These are phyloP conservation scores for Patella depressa DNA, from an alignment of 2,888 invertebrate species.

Conservation along the genomic window DNA sequence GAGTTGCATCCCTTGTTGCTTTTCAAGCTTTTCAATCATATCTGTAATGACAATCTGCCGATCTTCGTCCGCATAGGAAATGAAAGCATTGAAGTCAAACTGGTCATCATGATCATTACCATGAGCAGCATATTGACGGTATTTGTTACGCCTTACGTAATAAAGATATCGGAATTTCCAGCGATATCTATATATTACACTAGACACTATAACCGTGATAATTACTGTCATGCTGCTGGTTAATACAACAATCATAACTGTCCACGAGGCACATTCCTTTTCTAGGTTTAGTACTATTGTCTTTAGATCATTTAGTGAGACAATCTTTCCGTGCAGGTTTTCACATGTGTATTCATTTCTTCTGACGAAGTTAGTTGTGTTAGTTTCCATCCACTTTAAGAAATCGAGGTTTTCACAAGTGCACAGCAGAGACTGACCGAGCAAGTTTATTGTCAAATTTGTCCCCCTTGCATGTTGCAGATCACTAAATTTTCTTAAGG, in stretches of 20 bases:
- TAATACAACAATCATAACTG: constrained; percentile 16
- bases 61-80: constrained; percentile 37
- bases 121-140: constrained; percentile 13
- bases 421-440: constrained; percentile 27
- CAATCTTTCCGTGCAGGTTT: not conserved
- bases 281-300: constrained; percentile 5
- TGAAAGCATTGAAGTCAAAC: constrained; percentile 29
- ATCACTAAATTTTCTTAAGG: constrained; percentile 12
- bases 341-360: constrained; percentile 23
- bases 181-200: constrained; percentile 21
- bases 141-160: constrained; percentile 10
- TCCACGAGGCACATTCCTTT: constrained; percentile 25
- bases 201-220: constrained; percentile 15
- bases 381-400: constrained; percentile 30
- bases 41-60: constrained; percentile 13
- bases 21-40: constrained; percentile 30
- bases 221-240: constrained; percentile 14
- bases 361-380: constrained; percentile 20
- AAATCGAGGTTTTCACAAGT: constrained; percentile 27
- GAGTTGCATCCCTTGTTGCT: constrained; percentile 22
- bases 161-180: constrained; percentile 20
- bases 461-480: not conserved
- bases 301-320: not conserved
- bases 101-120: constrained; percentile 16
- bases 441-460: constrained; percentile 20